phyloP scores from a whole-genome alignment of 2,113 vertebrate species.

The Salvelinus sp. region DNA sequence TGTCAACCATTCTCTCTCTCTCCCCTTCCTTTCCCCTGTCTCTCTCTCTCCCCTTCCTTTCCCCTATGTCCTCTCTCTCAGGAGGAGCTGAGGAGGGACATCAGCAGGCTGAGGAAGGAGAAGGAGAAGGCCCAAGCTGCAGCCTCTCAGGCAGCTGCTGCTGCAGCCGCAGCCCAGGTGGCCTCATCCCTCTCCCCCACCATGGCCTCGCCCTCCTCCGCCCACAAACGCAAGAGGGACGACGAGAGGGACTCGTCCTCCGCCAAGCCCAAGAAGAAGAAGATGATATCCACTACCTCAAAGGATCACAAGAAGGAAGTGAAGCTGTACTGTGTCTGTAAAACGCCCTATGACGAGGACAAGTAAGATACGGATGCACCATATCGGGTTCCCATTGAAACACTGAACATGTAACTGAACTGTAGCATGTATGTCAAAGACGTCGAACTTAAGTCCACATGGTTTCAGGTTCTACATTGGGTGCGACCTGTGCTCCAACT shows the following conservation, averaged over 20 bases:
- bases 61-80: slow-evolving; percentile 48
- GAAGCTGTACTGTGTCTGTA: slow-evolving; percentile 98
- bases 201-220: slow-evolving; percentile 39
- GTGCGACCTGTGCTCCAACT: slow-evolving; percentile 99
- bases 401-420: background rate
- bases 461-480: slow-evolving; percentile 97
- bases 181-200: slow-evolving; percentile 44
- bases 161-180: slow-evolving; percentile 40
- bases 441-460: background rate
- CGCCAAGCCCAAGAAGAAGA: slow-evolving; percentile 95
- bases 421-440: background rate
- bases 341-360: slow-evolving; percentile 96
- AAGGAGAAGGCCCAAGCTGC: slow-evolving; percentile 85
- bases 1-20: background rate
- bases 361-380: slow-evolving; percentile 79
- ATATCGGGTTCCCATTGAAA: background rate
- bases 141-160: slow-evolving; percentile 66
- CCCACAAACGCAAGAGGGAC: slow-evolving; percentile 89
- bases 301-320: slow-evolving; percentile 97
- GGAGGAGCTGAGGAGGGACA: slow-evolving; percentile 94
- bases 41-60: background rate
- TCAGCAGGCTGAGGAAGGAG: slow-evolving; percentile 86
- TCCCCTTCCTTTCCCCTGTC: background rate
- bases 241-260: slow-evolving; percentile 81
- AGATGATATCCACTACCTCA: slow-evolving; percentile 95